Percentiles rank a stretch among this genome's conserved stretches.
Evolutionary conservation across 53 echinoderm and acorn worm genomes (phyloP).

Genomic region (Crossaster papposus): DNA sequence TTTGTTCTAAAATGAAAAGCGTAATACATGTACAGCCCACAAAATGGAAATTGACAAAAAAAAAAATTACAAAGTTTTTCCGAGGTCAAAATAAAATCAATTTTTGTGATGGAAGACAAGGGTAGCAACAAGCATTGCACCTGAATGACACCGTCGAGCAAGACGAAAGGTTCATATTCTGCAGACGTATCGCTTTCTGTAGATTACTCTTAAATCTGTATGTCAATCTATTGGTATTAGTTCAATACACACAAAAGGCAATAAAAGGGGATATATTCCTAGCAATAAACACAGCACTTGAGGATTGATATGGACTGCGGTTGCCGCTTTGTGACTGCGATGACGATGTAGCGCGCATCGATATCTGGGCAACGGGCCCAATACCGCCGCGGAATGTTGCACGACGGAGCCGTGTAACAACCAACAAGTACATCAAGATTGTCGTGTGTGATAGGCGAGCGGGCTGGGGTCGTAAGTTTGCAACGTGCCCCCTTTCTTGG

Average conservation of each 20-base stretch:
- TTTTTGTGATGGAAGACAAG: too few relatives aligned
- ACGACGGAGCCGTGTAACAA: neutral
- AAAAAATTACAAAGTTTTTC: too few relatives aligned
- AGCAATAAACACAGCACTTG: slow-evolving; percentile 28
- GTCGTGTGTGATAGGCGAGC: neutral
- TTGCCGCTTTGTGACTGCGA: neutral
- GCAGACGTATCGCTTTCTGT: too few relatives aligned
- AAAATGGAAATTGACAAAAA: too few relatives aligned
- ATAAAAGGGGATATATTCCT: neutral
- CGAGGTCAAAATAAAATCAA: too few relatives aligned
- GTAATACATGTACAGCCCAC: too few relatives aligned
- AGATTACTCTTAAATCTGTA: slow-evolving; percentile 17
- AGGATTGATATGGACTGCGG: slow-evolving; percentile 18
- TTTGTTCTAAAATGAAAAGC: too few relatives aligned
- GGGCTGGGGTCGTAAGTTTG: neutral
- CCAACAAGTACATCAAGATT: neutral
- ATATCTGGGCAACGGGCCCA: neutral
- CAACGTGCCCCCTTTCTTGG: neutral
- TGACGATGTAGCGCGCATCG: neutral
- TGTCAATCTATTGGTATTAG: slow-evolving; percentile 36
- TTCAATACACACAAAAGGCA: slow-evolving; percentile 44
- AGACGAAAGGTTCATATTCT: too few relatives aligned
- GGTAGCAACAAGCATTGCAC: too few relatives aligned
- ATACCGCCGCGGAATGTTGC: neutral
- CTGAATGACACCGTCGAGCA: too few relatives aligned